These are phyloP conservation scores for Eptatretus atami DNA, from an alignment of 2,797 vertebrate species.

Conservation along the genomic window DNA sequence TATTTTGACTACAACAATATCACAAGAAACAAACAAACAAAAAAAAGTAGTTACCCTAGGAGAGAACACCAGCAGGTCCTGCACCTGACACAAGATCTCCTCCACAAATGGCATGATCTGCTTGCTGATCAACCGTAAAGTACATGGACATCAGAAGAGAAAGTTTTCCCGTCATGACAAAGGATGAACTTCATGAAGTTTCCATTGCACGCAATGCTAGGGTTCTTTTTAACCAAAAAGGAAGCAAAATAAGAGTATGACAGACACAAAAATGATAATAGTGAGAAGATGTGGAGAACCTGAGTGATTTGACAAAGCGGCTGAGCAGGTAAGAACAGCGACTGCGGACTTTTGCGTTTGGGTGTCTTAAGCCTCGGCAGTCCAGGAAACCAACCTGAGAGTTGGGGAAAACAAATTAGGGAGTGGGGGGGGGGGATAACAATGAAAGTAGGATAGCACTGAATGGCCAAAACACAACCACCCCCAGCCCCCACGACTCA, in stretches of 20 bases:
- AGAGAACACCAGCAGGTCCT: conserved; percentile 58
- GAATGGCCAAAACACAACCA: conserved; percentile 7
- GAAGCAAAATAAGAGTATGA: conserved; percentile 6
- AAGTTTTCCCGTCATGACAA: too few species aligned
- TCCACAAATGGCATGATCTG: conserved; percentile 84
- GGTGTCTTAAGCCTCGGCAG: conserved; percentile 41
- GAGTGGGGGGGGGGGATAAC: too few species aligned
- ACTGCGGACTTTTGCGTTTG: conserved; percentile 33
- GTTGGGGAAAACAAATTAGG: conserved; percentile 1
- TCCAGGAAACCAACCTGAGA: conserved; percentile 86
- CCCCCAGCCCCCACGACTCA: background rate
- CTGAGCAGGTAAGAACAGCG: conserved; percentile 76
- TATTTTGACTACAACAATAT: too few species aligned
- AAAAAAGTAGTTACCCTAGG: conserved; percentile 34
- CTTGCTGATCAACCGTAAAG: conserved; percentile 24
- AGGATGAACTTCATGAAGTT: too few species aligned
- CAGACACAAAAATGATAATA: conserved; percentile 7
- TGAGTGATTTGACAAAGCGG: conserved; percentile 73
- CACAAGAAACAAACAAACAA: too few species aligned
- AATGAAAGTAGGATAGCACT: background rate
- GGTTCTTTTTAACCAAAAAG: background rate
- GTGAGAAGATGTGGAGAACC: conserved; percentile 25
- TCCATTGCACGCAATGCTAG: too few species aligned
- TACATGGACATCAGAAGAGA: too few species aligned
- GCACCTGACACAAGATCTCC: conserved; percentile 69